Percentiles rank a stretch among this genome's conserved stretches.
Conservation (phyloP, 2,888 invertebrate genomes). For the Drosophila buzzatii region DNA sequence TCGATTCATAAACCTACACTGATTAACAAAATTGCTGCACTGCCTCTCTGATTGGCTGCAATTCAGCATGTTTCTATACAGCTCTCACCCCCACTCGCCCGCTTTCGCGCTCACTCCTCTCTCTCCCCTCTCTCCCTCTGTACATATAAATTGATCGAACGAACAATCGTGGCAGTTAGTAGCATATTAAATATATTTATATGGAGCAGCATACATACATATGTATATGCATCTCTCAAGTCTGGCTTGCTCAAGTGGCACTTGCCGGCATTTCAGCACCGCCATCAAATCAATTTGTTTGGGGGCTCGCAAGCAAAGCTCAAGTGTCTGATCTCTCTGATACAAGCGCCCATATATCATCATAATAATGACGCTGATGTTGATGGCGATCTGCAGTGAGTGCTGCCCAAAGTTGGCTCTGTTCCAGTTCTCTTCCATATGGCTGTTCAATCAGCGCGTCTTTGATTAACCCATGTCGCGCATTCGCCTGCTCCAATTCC, state of each 20-base stretch:
- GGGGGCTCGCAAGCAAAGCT: constrained; percentile 66
- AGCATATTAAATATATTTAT: constrained; percentile 11
- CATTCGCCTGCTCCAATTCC: background rate
- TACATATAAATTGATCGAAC: constrained; percentile 22
- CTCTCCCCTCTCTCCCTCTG: background rate
- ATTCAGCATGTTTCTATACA: background rate
- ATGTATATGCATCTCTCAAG: constrained; percentile 10
- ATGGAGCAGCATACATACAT: constrained; percentile 20
- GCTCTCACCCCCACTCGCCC: no score
- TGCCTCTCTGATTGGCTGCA: background rate
- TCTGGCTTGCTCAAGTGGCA: constrained; percentile 60
- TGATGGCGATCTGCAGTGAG: constrained; percentile 13
- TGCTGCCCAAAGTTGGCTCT: constrained; percentile 19
- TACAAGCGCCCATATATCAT: constrained; percentile 63
- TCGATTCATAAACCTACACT: background rate
- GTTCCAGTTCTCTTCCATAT: constrained; percentile 1
- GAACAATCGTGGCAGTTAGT: constrained; percentile 29
- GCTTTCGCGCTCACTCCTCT: background rate
- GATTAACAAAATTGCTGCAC: background rate
- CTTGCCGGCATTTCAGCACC: constrained; percentile 71
- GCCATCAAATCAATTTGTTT: constrained; percentile 70
- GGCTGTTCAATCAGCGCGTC: constrained; percentile 29
- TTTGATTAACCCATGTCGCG: constrained; percentile 28
- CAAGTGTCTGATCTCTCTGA: constrained; percentile 52
- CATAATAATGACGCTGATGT: constrained; percentile 62